phyloP scores from a whole-genome alignment of 2,113 vertebrate species.

The Apus apus region DNA sequence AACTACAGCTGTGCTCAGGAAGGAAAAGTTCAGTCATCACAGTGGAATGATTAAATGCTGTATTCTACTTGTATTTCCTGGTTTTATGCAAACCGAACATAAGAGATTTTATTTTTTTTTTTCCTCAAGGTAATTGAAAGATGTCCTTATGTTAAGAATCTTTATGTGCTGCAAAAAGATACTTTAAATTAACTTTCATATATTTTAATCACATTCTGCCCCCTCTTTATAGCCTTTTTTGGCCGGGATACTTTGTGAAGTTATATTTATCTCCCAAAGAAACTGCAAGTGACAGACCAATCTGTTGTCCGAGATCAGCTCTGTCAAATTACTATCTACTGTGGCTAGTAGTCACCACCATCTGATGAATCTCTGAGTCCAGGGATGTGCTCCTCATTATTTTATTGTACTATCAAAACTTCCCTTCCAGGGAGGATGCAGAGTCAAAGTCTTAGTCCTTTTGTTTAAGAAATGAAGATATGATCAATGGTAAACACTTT shows the following conservation, averaged over 20 bases:
- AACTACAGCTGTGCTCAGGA: neutral
- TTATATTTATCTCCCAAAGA: neutral
- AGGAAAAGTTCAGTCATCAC: neutral
- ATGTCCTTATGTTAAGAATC: neutral
- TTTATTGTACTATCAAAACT: neutral
- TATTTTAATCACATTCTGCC: neutral
- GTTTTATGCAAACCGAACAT: neutral
- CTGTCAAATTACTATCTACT: neutral
- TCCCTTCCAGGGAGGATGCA: neutral
- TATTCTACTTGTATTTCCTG: neutral
- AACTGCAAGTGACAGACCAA: neutral
- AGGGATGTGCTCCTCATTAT: neutral
- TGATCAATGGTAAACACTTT: neutral
- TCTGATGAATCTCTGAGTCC: neutral
- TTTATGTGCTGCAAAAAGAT: neutral
- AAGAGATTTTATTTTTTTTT: neutral
- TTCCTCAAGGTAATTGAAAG: neutral
- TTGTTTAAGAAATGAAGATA: neutral
- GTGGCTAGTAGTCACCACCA: neutral
- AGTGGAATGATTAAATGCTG: neutral
- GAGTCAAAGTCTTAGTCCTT: neutral
- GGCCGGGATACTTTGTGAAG: neutral
- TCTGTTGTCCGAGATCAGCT: neutral
- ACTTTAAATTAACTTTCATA: neutral
- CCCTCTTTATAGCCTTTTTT: neutral